Percentiles rank a stretch among this genome's conserved stretches.
Evolutionary conservation across 2,888 invertebrate species (phyloP).

Genomic region (Aproaerema taeniolella): DNA sequence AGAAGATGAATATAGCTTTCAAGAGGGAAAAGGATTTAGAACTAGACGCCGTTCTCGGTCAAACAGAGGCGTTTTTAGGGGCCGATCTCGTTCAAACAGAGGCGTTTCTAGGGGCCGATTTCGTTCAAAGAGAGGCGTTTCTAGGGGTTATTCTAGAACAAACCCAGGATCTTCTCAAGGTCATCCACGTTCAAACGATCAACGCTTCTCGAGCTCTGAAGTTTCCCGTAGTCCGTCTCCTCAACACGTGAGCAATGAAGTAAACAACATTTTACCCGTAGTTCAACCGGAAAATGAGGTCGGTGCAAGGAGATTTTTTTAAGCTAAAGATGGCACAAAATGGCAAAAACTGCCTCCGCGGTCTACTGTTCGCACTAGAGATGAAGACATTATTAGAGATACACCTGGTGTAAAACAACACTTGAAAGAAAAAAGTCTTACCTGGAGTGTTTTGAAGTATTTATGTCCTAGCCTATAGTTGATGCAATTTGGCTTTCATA

Average conservation of each 20-base stretch:
- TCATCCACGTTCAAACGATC: too few species aligned
- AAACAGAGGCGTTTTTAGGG: background rate
- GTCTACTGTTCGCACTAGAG: conserved; percentile 2
- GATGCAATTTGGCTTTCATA: conserved; percentile 1
- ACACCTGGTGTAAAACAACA: conserved; percentile 3
- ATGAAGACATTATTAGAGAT: conserved; percentile 5
- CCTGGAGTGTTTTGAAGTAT: conserved; percentile 6
- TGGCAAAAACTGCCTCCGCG: conserved; percentile 7
- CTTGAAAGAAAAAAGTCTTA: conserved; percentile 1
- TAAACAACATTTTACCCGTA: too few species aligned
- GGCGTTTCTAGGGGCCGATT: background rate
- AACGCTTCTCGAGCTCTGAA: too few species aligned
- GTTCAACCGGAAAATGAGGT: background rate
- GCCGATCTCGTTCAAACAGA: background rate
- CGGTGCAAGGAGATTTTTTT: background rate
- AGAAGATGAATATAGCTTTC: background rate
- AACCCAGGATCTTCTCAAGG: too few species aligned
- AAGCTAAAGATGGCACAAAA: conserved; percentile 7
- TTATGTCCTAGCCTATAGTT: conserved; percentile 3
- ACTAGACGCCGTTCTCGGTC: background rate
- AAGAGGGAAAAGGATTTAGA: background rate
- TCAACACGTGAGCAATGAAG: too few species aligned
- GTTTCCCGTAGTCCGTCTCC: too few species aligned
- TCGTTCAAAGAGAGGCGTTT: background rate
- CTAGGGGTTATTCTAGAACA: too few species aligned